Percentiles rank a stretch among this genome's conserved stretches.
These are phyloP conservation scores for Pelodytes ibericus DNA, from an alignment of 2,797 vertebrate genomes.

Conservation along the genomic window DNA sequence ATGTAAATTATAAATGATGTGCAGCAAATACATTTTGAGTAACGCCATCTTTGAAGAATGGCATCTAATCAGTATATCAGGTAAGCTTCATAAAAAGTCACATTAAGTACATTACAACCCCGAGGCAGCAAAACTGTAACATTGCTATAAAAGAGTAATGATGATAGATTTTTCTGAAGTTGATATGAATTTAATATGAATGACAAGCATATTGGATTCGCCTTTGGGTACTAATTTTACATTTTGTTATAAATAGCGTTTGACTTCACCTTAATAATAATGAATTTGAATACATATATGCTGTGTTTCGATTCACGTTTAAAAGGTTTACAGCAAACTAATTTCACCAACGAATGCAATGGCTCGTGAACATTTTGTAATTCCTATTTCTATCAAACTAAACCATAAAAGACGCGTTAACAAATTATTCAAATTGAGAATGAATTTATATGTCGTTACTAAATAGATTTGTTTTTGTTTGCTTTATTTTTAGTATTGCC, in stretches of 20 bases:
- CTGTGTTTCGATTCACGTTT: not conserved
- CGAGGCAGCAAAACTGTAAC: conserved; percentile 49
- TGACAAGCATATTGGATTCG: conserved; percentile 53
- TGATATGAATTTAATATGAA: conserved; percentile 55
- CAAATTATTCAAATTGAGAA: not conserved
- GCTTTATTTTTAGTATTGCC: too few relatives aligned
- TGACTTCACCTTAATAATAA: conserved; percentile 50
- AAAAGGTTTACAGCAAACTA: conserved; percentile 20
- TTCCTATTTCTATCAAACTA: not conserved
- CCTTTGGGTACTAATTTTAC: conserved; percentile 47
- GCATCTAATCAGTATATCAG: conserved; percentile 45
- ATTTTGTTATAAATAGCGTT: conserved; percentile 52
- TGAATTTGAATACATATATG: conserved; percentile 33
- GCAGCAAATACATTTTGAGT: conserved; percentile 14
- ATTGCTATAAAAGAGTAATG: conserved; percentile 44
- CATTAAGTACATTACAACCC: conserved; percentile 54
- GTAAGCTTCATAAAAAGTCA: conserved; percentile 50
- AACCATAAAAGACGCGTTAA: not conserved
- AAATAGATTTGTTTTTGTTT: too few relatives aligned
- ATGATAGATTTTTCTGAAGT: conserved; percentile 50
- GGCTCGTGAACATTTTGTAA: not conserved
- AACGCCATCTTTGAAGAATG: conserved; percentile 31
- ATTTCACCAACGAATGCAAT: conserved; percentile 1
- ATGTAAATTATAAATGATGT: conserved; percentile 31
- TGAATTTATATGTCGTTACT: not conserved